These are phyloP conservation scores for Lycopodina hypogea DNA, from an alignment of 37 sponge, comb jelly and placozoan species.

Conservation along the genomic window DNA sequence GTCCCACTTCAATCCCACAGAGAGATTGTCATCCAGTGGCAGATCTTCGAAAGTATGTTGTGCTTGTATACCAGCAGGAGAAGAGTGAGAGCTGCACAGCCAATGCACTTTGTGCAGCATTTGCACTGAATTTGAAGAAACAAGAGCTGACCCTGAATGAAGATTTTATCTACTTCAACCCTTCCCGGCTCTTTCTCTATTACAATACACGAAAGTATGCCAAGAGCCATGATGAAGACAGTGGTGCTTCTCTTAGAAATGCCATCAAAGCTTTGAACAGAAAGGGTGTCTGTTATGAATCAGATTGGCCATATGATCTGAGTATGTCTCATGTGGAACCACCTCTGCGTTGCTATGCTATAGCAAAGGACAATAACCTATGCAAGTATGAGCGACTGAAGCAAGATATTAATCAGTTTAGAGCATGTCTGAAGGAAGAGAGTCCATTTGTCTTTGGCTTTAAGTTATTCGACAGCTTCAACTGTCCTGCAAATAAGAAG, in stretches of 20 bases:
- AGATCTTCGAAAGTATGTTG: conserved; percentile 18
- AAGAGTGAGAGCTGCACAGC: conserved; percentile 22
- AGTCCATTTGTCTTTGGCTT: conserved; percentile 23
- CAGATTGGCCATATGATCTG: conserved; percentile 8
- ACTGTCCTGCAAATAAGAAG: neutral
- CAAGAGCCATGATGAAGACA: neutral
- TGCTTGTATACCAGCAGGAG: neutral
- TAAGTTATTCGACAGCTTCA: neutral
- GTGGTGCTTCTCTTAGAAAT: conserved; percentile 15
- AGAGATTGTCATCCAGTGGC: neutral
- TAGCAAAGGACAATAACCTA: conserved; percentile 4
- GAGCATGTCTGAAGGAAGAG: conserved; percentile 10
- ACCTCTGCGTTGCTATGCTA: neutral
- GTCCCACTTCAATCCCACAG: neutral
- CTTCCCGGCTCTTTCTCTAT: conserved; percentile 25
- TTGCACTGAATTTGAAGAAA: neutral
- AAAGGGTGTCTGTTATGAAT: conserved; percentile 16
- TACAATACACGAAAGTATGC: conserved; percentile 13
- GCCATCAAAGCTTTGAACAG: conserved; percentile 14
- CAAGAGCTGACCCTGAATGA: neutral
- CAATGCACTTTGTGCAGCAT: conserved; percentile 24
- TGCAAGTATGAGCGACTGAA: conserved; percentile 20
- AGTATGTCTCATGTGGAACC: neutral
- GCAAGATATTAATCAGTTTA: conserved; percentile 1
- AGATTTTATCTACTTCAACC: conserved; percentile 1